Conservation (phyloP, 2,113 vertebrate species). For the Lontra canadensis region DNA sequence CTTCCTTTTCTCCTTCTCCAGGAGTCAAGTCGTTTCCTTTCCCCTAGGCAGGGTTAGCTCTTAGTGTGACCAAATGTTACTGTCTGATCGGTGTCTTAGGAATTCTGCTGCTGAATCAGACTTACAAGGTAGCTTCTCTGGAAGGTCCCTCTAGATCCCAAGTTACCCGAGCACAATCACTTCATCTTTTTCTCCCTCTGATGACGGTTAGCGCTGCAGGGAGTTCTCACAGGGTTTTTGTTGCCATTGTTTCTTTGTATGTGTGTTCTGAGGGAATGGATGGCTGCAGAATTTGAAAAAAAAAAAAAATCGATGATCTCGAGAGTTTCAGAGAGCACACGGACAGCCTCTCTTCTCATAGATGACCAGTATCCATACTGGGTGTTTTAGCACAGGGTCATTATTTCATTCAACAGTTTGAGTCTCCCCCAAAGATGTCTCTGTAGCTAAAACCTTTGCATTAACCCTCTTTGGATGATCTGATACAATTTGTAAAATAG, state of each 20-base stretch:
- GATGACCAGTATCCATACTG: neutral
- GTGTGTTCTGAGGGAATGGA: neutral
- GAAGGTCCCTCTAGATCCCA: neutral
- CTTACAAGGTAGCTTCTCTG: neutral
- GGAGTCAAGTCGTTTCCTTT: neutral
- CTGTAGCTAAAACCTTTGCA: neutral
- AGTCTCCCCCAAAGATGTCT: neutral
- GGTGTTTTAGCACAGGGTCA: neutral
- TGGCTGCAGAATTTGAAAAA: neutral
- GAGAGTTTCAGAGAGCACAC: neutral
- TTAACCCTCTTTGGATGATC: neutral
- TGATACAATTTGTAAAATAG: neutral
- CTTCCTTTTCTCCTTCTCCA: neutral
- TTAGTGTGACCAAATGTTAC: neutral
- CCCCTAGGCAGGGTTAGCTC: neutral
- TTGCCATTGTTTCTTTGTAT: neutral
- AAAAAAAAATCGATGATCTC: neutral
- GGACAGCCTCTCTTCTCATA: neutral
- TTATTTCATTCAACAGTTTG: conserved; percentile 11
- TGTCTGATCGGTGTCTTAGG: neutral
- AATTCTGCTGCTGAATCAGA: neutral
- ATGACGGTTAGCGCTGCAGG: neutral
- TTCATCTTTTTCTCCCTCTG: neutral
- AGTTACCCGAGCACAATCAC: neutral
- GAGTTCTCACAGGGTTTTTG: neutral